Evolutionary conservation across 2,888 invertebrate species (phyloP), one percentile per base, ranked within the genome.

Genomic region (Ichneumon xanthorius): DNA sequence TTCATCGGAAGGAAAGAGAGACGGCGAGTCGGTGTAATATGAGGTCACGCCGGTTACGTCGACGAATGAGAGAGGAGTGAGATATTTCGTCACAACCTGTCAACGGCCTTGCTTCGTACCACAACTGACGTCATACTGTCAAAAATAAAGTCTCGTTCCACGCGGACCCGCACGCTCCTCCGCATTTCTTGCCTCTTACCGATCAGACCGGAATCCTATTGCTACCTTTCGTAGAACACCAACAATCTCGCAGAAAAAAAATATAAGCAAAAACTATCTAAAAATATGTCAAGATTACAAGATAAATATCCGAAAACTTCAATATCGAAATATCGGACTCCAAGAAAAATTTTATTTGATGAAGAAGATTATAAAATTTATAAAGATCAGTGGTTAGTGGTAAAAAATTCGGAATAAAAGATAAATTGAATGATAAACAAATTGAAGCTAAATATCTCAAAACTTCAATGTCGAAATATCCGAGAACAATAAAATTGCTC

Each of bases 111-210:
- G 89, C 86, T 71, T 81, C 86, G 87, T 80, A 84, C 88, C 86
- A 72, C 75, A 76, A 80, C 70, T 92, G 90, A 90, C 91, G 91
- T 92, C 91, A 90, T 86, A 81, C 83, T 88, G 83, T 89, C 89
- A 87, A 88, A 91, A 91, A 92, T 92, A 92, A 90, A 88, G 87
- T 87, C 80, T 86, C 85, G 86, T 88, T 88, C 87, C 88, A 88
- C 86, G 89, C 86, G 87, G 86, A 88, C 45, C 40, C 73, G 55
- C 68, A 48, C 61, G 63, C 68, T 70, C 55, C 58, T 70, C 75
- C 45, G 72, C 26, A 58, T 82, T 85, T 84, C 72, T 70, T 67
- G 26, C 71, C n/a, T 75, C 78, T 80, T 84, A 65, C 67, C 73
- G 67, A 70, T 77, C 63, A 53, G 67, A 77, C 71, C 53, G 26